Evolutionary conservation across 2,888 invertebrate genomes (phyloP), one percentile per base, ranked within the genome.

Genomic region (Xestia ashworthii): DNA sequence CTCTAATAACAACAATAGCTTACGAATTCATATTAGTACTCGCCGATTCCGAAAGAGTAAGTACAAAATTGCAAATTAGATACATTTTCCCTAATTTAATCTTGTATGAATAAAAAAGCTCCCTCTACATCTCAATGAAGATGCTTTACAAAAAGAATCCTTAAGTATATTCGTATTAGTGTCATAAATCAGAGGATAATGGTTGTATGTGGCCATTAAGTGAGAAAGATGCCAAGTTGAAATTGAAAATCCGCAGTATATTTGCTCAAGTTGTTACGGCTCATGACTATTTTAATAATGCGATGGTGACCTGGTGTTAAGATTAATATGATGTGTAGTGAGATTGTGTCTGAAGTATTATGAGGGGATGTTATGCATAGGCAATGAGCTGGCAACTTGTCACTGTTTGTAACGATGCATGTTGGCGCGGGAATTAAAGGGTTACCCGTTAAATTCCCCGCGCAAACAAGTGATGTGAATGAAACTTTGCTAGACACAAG

Each of bases 1-100:
- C 90, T 22, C 81, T 93, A 41, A 76, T 93, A 3, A 92, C 92
- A 11, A 92, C 92, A 5, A 82, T 93, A 0, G 80, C 89, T 4
- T 94, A 92, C 78, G 89, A 90, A 3, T 90, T 93, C 25, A 74
- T 89, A 5, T 65, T 92, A 5, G 85, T 91, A 38, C 67, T 93
- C 38, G 79, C 90, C 0, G 88, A 89, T 38, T 68, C 86, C 1
- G 78, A 88, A 53, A 87, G 70, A 80, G 93, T 93, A 86, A 88
- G 89, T 83, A 71, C 11, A 25, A 14, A 53, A 66, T 38, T 41
- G 38, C 72, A 64, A 74, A 83, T 70, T 38, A 19, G 19, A 16
- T 74, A 71, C 41, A 71, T 46, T 73, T 53, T n/a, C 81, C 25
- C 64, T 65, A 50, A 70, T 72, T 74, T 76, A 67, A 75, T 85